These are phyloP conservation scores for Gobiocypris rarus DNA, from an alignment of 2,113 vertebrate species.

Conservation along the genomic window DNA sequence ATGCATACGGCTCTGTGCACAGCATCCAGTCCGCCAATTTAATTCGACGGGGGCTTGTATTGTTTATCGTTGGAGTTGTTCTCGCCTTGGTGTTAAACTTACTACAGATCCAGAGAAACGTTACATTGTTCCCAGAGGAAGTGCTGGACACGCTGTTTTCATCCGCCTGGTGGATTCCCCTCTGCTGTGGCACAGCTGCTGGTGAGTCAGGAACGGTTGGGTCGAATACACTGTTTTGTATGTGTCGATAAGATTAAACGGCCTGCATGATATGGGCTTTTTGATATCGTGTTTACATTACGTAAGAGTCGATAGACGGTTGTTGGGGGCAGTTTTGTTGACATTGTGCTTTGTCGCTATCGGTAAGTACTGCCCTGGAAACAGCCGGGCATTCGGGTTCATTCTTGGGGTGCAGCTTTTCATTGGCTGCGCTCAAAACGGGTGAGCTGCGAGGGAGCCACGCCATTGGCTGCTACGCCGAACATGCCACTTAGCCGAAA, in stretches of 20 bases:
- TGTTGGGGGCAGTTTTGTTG: slow-evolving; percentile 56
- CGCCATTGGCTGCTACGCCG: slow-evolving; percentile 73
- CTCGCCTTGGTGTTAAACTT: slow-evolving; percentile 95
- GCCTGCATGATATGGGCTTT: background rate
- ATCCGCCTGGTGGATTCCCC: slow-evolving; percentile 97
- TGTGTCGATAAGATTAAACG: background rate
- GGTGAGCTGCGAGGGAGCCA: slow-evolving; percentile 80
- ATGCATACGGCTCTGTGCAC: slow-evolving; percentile 72
- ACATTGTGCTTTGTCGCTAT: slow-evolving; percentile 13
- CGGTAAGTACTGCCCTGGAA: slow-evolving; percentile 62
- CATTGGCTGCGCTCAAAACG: slow-evolving; percentile 86
- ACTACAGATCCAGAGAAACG: slow-evolving; percentile 92
- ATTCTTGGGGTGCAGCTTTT: slow-evolving; percentile 52
- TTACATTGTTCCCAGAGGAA: slow-evolving; percentile 92
- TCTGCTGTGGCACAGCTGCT: slow-evolving; percentile 93
- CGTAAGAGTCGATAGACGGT: slow-evolving; percentile 1
- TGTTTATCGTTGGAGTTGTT: slow-evolving; percentile 90
- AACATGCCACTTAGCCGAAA: slow-evolving; percentile 77
- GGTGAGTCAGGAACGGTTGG: slow-evolving; percentile 77
- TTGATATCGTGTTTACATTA: slow-evolving; percentile 26
- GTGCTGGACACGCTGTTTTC: slow-evolving; percentile 92
- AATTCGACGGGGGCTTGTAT: slow-evolving; percentile 88
- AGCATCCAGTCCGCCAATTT: slow-evolving; percentile 80
- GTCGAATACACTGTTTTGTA: background rate
- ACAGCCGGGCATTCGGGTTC: slow-evolving; percentile 58